Base-by-base conservation (phyloP, 2,888 invertebrate species). In the Hyles lineata region DNA sequence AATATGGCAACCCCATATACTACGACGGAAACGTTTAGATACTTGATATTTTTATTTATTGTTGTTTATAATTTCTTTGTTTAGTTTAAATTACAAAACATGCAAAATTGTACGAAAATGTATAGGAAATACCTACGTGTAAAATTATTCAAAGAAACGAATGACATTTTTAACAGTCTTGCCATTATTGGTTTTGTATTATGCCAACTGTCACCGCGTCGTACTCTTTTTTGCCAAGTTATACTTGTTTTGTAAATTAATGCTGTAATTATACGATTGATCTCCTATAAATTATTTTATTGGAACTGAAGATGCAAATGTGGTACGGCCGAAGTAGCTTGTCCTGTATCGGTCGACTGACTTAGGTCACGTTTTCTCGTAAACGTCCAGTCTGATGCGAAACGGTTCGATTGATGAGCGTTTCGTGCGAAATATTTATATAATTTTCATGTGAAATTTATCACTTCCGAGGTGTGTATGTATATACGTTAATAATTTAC, bases 261-360 rank as follows among this genome's bases (percentile, higher is more conserved):
- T 74, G 73, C 59, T 71, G 70, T 72, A 61, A 69, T 77, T 73
- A 73, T 73, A 72, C 15, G 21, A 73, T 75, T 76, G 78, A 79
- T 79, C 79, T 79, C 78, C 72, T 72, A 73, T 70, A 72, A 67
- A 72, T 76, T 76, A 72, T 67, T 67, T 58, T 55, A 58, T 58
- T 72, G 72, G 58, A 67, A 72, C 9, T 58, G 15, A 32, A 55
- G 58, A 59, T 35, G n/a, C 58, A 23, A 32, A 58, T 35, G 58
- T 19, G 25, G 55, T 59, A 11, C 9, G 55, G 23, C 32, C 50
- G 43, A 9, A 21, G 25, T 25, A 0, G 29, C 21, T 67, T 21
- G 15, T 67, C 23, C 9, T 21, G 11, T 15, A 15, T 15, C 21
- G 43, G 35, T 17, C 21, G 15, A 23, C 43, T 50, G 32, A 17